A percentile compares a stretch with the other conserved stretches of the same genome.
Evolutionary conservation across 2,888 invertebrate genomes (phyloP).

Genomic region (Argyresthia albistria): DNA sequence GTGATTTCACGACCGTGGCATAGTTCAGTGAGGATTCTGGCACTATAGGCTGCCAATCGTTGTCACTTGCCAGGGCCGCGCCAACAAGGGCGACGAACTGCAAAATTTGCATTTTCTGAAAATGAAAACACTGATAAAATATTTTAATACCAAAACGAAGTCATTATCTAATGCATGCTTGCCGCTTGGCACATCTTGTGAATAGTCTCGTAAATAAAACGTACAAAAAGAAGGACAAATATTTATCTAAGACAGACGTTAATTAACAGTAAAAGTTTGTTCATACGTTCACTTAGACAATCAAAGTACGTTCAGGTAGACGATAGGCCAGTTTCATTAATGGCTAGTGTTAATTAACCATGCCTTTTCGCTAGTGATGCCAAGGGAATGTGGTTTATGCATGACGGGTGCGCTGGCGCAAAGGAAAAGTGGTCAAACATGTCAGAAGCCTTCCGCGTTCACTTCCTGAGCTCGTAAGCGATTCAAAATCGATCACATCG

Average conservation of each 20-base stretch:
- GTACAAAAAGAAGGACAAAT: too few relatives aligned
- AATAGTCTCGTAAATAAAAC: background rate
- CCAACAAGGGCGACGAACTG: constrained; percentile 30
- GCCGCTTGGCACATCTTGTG: background rate
- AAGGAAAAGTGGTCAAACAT: constrained; percentile 6
- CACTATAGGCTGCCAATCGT: constrained; percentile 67
- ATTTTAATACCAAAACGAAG: background rate
- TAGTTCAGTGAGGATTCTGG: constrained; percentile 41
- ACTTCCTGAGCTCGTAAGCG: background rate
- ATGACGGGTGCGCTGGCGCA: background rate
- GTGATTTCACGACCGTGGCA: constrained; percentile 28
- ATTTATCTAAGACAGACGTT: too few relatives aligned
- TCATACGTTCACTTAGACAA: too few relatives aligned
- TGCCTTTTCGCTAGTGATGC: background rate
- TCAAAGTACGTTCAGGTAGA: background rate
- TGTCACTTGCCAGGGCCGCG: constrained; percentile 33
- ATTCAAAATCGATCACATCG: background rate
- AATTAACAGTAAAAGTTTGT: too few relatives aligned
- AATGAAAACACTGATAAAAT: constrained; percentile 17
- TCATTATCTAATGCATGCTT: background rate
- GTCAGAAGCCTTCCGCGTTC: constrained; percentile 4
- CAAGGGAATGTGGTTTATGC: background rate
- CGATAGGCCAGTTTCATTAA: background rate
- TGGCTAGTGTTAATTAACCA: background rate
- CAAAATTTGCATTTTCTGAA: constrained; percentile 46